Percentiles rank a stretch among this genome's conserved stretches.
Conservation (phyloP, 2,113 vertebrate species). For the Forbesichthys papilliferus region DNA sequence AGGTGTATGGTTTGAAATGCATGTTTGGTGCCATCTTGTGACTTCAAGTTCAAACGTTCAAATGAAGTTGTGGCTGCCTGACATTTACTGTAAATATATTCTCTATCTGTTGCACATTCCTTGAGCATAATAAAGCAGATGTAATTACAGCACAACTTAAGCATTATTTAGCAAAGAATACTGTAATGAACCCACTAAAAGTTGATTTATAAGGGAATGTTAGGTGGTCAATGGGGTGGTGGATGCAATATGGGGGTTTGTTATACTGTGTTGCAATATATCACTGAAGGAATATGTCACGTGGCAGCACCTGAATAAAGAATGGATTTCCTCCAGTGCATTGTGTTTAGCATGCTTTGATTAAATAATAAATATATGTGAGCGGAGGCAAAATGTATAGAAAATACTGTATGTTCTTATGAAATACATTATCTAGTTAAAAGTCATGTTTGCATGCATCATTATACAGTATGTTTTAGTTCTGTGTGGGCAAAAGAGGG, state of each 20-base stretch:
- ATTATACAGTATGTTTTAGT: too few species aligned
- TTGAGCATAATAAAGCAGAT: neutral
- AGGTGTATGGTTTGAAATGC: conserved; percentile 57
- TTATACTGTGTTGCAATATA: conserved; percentile 39
- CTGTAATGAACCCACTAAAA: neutral
- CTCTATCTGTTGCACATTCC: conserved; percentile 46
- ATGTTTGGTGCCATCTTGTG: conserved; percentile 72
- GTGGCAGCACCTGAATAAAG: conserved; percentile 31
- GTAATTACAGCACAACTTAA: too few species aligned
- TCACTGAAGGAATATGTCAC: conserved; percentile 27
- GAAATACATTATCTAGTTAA: too few species aligned
- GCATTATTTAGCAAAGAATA: too few species aligned
- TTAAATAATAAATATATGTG: too few species aligned
- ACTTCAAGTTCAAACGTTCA: conserved; percentile 52
- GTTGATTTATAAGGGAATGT: conserved; percentile 28
- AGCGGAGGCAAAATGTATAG: too few species aligned
- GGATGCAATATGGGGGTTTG: neutral
- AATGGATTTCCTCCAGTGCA: conserved; percentile 3
- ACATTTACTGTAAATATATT: conserved; percentile 15
- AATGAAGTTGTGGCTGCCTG: conserved; percentile 33
- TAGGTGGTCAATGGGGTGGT: conserved; percentile 1
- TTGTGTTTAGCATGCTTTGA: too few species aligned
- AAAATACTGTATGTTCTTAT: too few species aligned
- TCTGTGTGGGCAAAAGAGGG: too few species aligned
- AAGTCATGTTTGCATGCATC: too few species aligned